phyloP scores from a whole-genome alignment of 1,140 invertebrate genomes.

The Drepana arcuata region DNA sequence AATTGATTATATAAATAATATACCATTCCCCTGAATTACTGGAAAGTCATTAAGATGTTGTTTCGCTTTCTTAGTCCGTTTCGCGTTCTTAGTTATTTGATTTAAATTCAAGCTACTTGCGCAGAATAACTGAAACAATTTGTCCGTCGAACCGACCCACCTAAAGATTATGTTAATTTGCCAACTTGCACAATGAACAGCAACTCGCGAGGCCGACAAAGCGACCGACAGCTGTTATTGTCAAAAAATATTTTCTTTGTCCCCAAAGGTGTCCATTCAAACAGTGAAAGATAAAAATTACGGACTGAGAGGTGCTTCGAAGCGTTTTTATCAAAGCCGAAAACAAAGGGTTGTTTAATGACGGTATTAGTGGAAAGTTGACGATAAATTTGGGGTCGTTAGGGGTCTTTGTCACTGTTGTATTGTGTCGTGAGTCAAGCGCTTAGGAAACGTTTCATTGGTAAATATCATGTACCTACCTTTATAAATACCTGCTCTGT shows the following conservation, averaged over 20 bases:
- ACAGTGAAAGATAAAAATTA: slow-evolving; percentile 63
- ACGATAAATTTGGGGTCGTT: slow-evolving; percentile 63
- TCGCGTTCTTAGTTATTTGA: no score
- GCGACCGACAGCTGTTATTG: slow-evolving; percentile 22
- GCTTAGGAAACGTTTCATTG: slow-evolving; percentile 10
- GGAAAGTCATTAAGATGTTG: no score
- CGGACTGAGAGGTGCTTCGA: slow-evolving; percentile 48
- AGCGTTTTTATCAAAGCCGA: slow-evolving; percentile 61
- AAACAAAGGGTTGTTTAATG: slow-evolving; percentile 68
- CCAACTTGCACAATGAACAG: no score
- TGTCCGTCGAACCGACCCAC: no score
- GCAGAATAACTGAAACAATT: no score
- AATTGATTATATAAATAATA: no score
- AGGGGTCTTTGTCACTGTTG: slow-evolving; percentile 52
- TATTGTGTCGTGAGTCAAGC: slow-evolving; percentile 49
- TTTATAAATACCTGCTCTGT: no score
- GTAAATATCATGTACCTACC: not conserved
- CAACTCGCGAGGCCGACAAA: no score
- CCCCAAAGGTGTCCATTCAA: slow-evolving; percentile 27
- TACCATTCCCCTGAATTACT: no score
- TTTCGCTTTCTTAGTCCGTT: no score
- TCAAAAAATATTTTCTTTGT: slow-evolving; percentile 43
- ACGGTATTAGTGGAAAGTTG: slow-evolving; percentile 65
- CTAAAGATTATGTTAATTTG: no score
- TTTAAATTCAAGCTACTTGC: no score